These are phyloP conservation scores for Drosophila navojoa DNA, from an alignment of 1,140 invertebrate species.

Conservation along the genomic window DNA sequence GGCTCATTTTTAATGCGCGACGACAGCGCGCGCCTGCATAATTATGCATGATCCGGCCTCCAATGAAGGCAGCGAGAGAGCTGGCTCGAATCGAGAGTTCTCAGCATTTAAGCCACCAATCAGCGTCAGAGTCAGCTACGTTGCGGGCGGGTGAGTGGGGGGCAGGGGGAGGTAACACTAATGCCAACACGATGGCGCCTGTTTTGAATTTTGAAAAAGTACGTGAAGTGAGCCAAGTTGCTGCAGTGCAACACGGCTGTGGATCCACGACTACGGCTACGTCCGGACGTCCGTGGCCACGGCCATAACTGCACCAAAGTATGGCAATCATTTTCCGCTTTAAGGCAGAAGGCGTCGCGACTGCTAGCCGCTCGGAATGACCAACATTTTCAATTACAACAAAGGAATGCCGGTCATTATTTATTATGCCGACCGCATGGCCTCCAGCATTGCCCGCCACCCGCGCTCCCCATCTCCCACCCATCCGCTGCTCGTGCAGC, in stretches of 20 bases:
- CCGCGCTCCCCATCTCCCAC: background rate
- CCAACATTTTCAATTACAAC: constrained; percentile 83
- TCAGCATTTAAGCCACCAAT: constrained; percentile 75
- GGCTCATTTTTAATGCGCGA: constrained; percentile 77
- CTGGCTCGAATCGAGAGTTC: constrained; percentile 37
- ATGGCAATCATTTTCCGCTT: constrained; percentile 81
- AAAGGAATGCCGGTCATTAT: constrained; percentile 82
- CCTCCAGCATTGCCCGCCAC: constrained; percentile 49
- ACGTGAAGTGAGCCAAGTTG: constrained; percentile 60
- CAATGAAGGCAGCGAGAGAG: constrained; percentile 10
- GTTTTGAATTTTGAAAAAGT: constrained; percentile 83
- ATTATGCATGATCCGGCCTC: constrained; percentile 70
- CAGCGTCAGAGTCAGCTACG: constrained; percentile 65
- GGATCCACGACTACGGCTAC: constrained; percentile 2
- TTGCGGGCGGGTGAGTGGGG: too few species aligned
- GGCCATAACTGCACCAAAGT: constrained; percentile 74
- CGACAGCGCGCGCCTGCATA: constrained; percentile 70
- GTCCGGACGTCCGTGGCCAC: constrained; percentile 1
- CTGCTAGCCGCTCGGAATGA: constrained; percentile 60
- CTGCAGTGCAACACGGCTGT: constrained; percentile 47
- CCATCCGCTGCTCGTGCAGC: background rate
- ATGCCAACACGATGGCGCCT: constrained; percentile 73
- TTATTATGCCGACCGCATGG: constrained; percentile 82
- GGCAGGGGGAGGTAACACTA: constrained; percentile 20
- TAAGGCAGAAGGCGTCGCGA: constrained; percentile 65